These are phyloP conservation scores for Taxidea taxus DNA, from an alignment of 2,113 vertebrate species.

Conservation along the genomic window DNA sequence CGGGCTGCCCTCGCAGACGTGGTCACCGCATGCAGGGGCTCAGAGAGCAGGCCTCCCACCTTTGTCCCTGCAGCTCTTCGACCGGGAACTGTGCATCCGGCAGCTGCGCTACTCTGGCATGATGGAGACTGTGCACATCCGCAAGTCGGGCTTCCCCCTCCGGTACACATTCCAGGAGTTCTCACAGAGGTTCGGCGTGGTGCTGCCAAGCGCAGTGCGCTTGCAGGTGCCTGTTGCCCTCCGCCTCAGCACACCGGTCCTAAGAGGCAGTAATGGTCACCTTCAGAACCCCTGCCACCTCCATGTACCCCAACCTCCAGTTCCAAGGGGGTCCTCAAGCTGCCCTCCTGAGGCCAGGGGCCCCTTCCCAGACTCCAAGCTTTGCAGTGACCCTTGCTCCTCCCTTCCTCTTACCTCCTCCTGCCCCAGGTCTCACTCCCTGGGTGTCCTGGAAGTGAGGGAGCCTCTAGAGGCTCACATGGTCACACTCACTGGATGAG, in stretches of 20 bases:
- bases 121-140: slow-evolving; percentile 96
- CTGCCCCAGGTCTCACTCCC: neutral
- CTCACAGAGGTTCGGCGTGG: slow-evolving; percentile 86
- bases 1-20: neutral
- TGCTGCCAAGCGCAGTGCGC: slow-evolving; percentile 79
- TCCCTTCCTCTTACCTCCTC: neutral
- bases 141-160: slow-evolving; percentile 93
- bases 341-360: neutral
- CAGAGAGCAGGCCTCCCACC: rapidly evolving
- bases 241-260: neutral
- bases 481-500: neutral
- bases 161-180: slow-evolving; percentile 94
- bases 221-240: slow-evolving; percentile 57
- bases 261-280: rapidly evolving
- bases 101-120: slow-evolving; percentile 97
- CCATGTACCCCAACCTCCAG: rapidly evolving
- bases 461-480: neutral
- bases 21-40: rapidly evolving
- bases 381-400: neutral
- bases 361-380: too few species aligned
- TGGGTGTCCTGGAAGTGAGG: too few species aligned
- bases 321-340: neutral
- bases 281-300: neutral
- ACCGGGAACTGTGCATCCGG: slow-evolving; percentile 92
- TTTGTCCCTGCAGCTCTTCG: slow-evolving; percentile 86